A percentile compares a stretch with the other conserved stretches of the same genome.
Evolutionary conservation across 64 coral and sea anemone genomes (phyloP).

Genomic region (Montipora efflorescens): DNA sequence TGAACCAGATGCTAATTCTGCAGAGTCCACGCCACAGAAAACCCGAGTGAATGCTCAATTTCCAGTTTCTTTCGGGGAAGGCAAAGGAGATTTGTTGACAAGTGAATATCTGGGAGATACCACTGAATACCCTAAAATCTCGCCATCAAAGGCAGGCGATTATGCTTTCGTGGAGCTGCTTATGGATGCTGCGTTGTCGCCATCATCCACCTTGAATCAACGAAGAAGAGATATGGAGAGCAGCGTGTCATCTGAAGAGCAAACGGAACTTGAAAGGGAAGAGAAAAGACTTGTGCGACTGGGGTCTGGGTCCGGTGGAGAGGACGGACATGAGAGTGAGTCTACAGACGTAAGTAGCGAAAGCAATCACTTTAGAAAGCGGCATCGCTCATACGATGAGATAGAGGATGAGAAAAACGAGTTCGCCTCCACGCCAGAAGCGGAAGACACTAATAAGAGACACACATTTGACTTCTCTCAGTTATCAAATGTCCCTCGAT

Average conservation of each 20-base stretch:
- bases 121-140: neutral
- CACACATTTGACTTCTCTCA: conserved; percentile 92
- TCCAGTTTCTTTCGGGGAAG: neutral
- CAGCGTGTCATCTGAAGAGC: conserved; percentile 7
- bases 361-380: conserved; percentile 20
- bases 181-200: conserved; percentile 82
- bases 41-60: conserved; percentile 18
- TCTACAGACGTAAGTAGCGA: conserved; percentile 72
- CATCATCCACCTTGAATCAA: conserved; percentile 6
- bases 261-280: neutral
- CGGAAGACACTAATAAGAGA: conserved; percentile 59
- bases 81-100: conserved; percentile 19
- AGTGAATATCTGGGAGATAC: neutral
- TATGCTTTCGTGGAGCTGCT: conserved; percentile 67
- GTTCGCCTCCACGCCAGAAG: neutral
- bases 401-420: conserved; percentile 16
- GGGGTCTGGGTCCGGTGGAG: conserved; percentile 5
- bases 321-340: conserved; percentile 68
- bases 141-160: neutral
- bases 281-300: neutral
- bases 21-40: conserved; percentile 10
- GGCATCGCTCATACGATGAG: neutral
- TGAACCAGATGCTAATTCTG: neutral
- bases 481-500: conserved; percentile 53
- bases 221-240: neutral